Base-by-base conservation (phyloP, 1,140 invertebrate genomes). In the Oedothorax gibbosus region DNA sequence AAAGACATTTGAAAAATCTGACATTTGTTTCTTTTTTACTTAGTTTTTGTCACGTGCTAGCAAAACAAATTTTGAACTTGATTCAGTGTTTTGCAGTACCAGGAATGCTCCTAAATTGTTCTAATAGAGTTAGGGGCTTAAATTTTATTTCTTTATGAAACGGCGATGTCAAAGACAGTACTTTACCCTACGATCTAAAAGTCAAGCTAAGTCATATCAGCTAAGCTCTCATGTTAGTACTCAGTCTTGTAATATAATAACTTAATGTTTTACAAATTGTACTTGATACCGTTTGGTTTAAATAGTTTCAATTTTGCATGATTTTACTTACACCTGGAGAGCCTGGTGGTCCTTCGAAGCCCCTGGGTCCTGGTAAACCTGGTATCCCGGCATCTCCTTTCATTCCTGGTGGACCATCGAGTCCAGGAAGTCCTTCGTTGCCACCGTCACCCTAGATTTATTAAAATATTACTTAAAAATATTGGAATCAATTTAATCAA, bases 331-430 rank as follows among this genome's bases (percentile, higher is more conserved):
- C 75, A 15, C 78, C 85, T 18, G 78, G 71, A 10, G 71, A 77
- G 54, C 85, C 85, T 53, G 78, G 78, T 49, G 71, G 21, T 12
- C 85, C 85, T 7, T 20, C 7, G 57, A 81, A 81, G 3, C 85
- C 85, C 66, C 83, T 78, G 62, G 83, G 83, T n/a, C 83, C 83
- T 7, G 76, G 20, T n/a, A 50, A 3, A 18, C 85, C 85, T 49
- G 77, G 51, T 50, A 65, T 20, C 0, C 86, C 86, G 54, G 80
- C 21, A 18, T 86, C 73, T 35, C 86, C 86, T 54, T 76, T 85
- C 91, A 92, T 91, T 93, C 96, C 95, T 89, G 94, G 91, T 88
- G 93, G 92, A 76, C 96, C 96, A 53, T 95, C 93, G 77, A 93
- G 92, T 81, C 96, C 96, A 68, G 93, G 93, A 86, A 96, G 91